Percentiles rank a stretch among this genome's conserved stretches.
Conservation (phyloP, 35 echinoderm and acorn worm species). For the Diadema setosum region DNA sequence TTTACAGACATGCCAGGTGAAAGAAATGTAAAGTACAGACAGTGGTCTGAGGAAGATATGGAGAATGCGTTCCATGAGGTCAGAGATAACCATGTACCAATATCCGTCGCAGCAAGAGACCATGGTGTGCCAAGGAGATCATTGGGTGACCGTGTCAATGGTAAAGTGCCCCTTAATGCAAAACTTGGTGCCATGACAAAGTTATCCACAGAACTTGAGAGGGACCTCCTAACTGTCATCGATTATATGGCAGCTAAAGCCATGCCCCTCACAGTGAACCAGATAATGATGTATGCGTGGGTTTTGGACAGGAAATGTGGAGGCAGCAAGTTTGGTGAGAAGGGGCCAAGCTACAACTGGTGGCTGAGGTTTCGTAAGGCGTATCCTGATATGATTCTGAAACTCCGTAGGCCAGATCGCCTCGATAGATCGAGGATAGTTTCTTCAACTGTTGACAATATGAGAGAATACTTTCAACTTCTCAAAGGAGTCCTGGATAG, state of each 20-base stretch:
- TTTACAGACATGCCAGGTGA: neutral
- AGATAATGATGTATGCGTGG: neutral
- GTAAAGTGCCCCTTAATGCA: neutral
- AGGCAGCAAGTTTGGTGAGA: neutral
- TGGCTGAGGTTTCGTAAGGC: neutral
- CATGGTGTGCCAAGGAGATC: neutral
- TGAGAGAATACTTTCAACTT: conserved; percentile 24
- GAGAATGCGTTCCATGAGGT: neutral
- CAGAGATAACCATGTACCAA: neutral
- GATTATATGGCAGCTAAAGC: neutral
- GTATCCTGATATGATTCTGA: neutral
- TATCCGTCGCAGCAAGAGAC: neutral
- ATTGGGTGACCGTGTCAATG: conserved; percentile 1
- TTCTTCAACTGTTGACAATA: neutral
- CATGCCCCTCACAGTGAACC: neutral
- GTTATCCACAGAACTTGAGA: neutral
- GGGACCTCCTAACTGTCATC: neutral
- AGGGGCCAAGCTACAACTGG: conserved; percentile 43
- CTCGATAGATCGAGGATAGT: neutral
- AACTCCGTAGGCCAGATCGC: neutral
- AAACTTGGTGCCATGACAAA: neutral
- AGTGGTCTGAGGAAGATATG: neutral
- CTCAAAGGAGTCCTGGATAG: neutral
- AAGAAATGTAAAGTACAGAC: neutral
- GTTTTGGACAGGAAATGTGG: neutral